Conservation (phyloP, 2,888 invertebrate genomes). For the Noctua fimbriata region DNA sequence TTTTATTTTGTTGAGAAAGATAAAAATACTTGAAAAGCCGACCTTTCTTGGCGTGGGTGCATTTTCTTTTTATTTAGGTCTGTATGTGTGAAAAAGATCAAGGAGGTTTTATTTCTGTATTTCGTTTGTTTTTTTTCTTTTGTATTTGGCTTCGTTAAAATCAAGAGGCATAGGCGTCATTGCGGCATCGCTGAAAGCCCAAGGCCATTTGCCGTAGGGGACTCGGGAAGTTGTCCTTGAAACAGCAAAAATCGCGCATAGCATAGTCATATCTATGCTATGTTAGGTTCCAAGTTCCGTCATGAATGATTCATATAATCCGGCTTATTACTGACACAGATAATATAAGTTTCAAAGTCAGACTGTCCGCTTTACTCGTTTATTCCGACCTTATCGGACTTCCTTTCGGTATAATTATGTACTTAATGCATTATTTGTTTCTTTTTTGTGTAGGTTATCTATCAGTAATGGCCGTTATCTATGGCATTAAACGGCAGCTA, state of each 20-base stretch:
- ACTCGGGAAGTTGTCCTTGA: constrained; percentile 39
- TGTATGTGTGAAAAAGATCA: constrained; percentile 6
- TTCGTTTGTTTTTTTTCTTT: not conserved
- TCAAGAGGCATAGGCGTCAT: constrained; percentile 21
- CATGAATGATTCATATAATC: constrained; percentile 37
- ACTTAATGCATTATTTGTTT: not conserved
- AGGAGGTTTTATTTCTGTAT: not conserved
- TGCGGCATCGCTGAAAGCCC: constrained; percentile 23
- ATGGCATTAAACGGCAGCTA: not conserved
- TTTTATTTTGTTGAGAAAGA: constrained; percentile 13
- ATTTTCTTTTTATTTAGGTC: not conserved
- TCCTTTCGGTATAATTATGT: constrained; percentile 37
- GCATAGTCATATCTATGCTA: constrained; percentile 23
- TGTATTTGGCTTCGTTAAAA: not conserved
- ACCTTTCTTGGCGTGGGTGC: not conserved
- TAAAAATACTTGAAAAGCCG: constrained; percentile 9
- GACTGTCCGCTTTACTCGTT: constrained; percentile 2
- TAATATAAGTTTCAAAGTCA: constrained; percentile 35
- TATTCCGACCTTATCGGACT: constrained; percentile 42
- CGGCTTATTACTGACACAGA: constrained; percentile 28
- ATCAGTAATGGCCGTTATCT: not conserved
- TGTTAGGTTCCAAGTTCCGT: constrained; percentile 13
- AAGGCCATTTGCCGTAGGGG: constrained; percentile 25
- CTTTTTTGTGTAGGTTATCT: not conserved
- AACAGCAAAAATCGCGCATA: constrained; percentile 28